Base-by-base conservation (phyloP, 2,113 vertebrate species). In the Opisthocomus hoazin region DNA sequence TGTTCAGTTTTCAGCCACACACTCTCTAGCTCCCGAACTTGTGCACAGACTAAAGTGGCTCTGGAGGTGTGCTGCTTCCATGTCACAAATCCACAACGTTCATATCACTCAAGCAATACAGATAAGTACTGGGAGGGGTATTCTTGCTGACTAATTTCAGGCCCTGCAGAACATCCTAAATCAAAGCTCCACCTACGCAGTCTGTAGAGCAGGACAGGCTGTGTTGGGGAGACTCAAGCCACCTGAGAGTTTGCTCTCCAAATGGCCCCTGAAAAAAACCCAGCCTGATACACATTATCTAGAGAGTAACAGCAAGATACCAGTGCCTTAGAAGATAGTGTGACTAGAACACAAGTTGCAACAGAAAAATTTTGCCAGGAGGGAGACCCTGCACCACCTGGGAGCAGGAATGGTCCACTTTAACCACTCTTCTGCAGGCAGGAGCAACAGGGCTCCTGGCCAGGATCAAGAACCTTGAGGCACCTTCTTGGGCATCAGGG, bases 311-410 rank as follows among this genome's bases (percentile, higher is more conserved):
- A 66, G 22, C 36, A 84, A 80, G 41, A 63, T 19, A 75, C 1
- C 22, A 45, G 18, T 6, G 46, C 61, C 29, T 60, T 46, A 29
- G 85, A 69, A 83, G 10, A 30, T 2, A 3, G 17, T 11, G 6
- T 8, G 10, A 29, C 30, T 41, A 53, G 24, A 65, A 60, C 6
- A 56, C 36, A 60, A 46, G 13, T 15, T 64, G 18, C 27, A 65
- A 43, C 7, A 73, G 32, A 64, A 89, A 29, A 19, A 15, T 4
- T 1, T 54, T 83, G 10, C 37, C 11, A n/a, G 20, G 29, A 57
- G 9, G 1, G 0, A 71, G 63, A 30, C 26, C 19, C 21, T 30
- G 27, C n/a, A 18, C 12, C 1, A 0, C 20, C 39, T 45, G 29
- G 45, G n/a, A 56, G 32, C 61, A 71, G 36, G 70, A 71, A 34